phyloP scores from a whole-genome alignment of 2,888 invertebrate species.

The Drosophila affinis region DNA sequence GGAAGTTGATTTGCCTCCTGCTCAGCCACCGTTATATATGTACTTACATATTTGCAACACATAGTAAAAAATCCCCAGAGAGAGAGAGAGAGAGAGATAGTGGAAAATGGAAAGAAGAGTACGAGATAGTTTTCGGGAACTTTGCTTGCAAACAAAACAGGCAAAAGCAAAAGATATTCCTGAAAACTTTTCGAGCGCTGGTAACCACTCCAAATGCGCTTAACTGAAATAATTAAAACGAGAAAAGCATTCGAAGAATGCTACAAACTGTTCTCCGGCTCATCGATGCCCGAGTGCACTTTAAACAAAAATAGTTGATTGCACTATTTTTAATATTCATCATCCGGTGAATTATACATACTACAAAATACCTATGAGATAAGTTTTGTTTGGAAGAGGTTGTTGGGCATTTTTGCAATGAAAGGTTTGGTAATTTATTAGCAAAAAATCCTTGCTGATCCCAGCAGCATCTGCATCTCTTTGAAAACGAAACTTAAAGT shows the following conservation, averaged over 20 bases:
- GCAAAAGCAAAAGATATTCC: slow-evolving; percentile 25
- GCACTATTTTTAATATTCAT: not conserved
- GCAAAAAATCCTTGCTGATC: no score
- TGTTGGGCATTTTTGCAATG: no score
- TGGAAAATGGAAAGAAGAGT: slow-evolving; percentile 17
- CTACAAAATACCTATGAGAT: not conserved
- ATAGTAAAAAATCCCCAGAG: slow-evolving; percentile 11
- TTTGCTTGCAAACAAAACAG: slow-evolving; percentile 36
- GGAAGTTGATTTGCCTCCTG: slow-evolving; percentile 24
- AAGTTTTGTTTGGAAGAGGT: not conserved
- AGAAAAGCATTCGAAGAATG: slow-evolving; percentile 16
- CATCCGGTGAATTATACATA: not conserved
- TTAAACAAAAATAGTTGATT: not conserved
- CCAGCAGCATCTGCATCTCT: no score
- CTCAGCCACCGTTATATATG: not conserved
- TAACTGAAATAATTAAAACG: slow-evolving; percentile 46
- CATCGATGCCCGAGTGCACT: not conserved
- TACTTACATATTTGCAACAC: not conserved
- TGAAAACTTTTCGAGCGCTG: slow-evolving; percentile 45
- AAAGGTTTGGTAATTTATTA: no score
- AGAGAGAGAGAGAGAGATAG: not conserved
- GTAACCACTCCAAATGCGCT: slow-evolving; percentile 37
- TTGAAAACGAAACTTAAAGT: not conserved
- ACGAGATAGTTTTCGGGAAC: slow-evolving; percentile 30
- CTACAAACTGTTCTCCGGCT: not conserved